Base-by-base conservation (phyloP, 2,113 vertebrate species). In the Erythrocercus mccallii region DNA sequence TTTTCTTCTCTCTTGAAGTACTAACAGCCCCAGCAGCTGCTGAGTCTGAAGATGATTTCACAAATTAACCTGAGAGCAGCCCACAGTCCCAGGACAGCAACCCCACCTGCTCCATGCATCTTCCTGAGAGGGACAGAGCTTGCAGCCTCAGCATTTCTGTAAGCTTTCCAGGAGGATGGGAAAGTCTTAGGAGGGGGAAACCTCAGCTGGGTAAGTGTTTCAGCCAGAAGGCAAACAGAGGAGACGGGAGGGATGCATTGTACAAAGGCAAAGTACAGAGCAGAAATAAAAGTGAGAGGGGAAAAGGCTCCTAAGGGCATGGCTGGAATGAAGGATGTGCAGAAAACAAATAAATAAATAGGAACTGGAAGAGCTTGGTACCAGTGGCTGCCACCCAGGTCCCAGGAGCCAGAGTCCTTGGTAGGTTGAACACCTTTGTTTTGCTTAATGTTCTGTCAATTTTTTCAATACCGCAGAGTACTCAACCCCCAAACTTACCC, bases 1-100 rank as follows among this genome's bases (percentile, higher is more conserved):
- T 97, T 97, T 96, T 68, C 83, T 90, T 66, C 72, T 85, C 76
- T 68, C 82, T 86, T 91, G 79, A 81, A 96, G 80, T 21, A 47
- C 40, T 15, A 68, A 35, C 51, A 86, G 80, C 40, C 33, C 4
- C 72, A 93, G 90, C 88, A 94, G 85, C 88, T 96, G 93, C 96
- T 94, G 92, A 95, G 77, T 76, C 92, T 95, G 85, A 95, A 96
- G 81, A 73, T 92, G 92, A 90, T 97, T 95, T 95, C 70, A 66
- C 58, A 92, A 95, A 97, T 95, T 93, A 95, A 96, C 90, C 93
- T 93, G 56, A 94, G 90, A 92, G 56, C 89, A 94, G 45, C 14
- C 23, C 83, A 79, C 37, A 44, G 77, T 93, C 88, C 90, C 94
- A 93, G 77, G 86, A 95, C 86, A 90, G 45, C 80, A 87, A n/a